Conservation (phyloP, 2,888 invertebrate species). For the Amblyteles armatorius region DNA sequence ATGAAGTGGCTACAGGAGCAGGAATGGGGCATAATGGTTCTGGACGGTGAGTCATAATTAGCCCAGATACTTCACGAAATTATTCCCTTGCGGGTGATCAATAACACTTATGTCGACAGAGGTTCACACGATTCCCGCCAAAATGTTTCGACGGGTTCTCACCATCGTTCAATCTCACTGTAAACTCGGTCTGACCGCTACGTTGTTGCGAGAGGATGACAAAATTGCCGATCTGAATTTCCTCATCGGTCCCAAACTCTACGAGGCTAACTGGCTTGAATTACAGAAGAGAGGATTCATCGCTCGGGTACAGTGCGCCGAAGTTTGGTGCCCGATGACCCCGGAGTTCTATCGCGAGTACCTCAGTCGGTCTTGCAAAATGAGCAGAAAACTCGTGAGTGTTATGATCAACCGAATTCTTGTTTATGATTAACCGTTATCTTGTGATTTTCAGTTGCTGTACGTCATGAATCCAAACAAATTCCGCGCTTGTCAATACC, state of each 20-base stretch:
- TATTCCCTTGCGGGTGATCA: conserved; percentile 5
- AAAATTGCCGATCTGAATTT: conserved; percentile 99
- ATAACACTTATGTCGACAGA: conserved; percentile 86
- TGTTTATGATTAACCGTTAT: too few relatives aligned
- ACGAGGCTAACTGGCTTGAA: conserved; percentile 99
- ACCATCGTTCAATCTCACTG: conserved; percentile 99
- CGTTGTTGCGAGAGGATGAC: conserved; percentile 98
- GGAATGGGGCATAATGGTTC: conserved; percentile 99
- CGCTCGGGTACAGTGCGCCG: too few relatives aligned
- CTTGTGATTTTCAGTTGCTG: too few relatives aligned
- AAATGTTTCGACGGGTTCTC: conserved; percentile 99
- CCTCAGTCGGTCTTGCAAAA: too few relatives aligned
- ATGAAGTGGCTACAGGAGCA: conserved; percentile 99
- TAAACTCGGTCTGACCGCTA: conserved; percentile 98
- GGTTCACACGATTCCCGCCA: conserved; percentile 99
- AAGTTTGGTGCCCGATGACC: too few relatives aligned
- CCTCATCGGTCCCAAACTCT: conserved; percentile 98
- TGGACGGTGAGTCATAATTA: conserved; percentile 88
- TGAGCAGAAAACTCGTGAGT: too few relatives aligned
- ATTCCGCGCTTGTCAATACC: too few relatives aligned
- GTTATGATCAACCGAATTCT: too few relatives aligned
- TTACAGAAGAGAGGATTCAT: conserved; percentile 97
- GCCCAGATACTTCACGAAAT: background rate
- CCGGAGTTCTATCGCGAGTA: too few relatives aligned
- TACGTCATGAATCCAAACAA: too few relatives aligned